These are phyloP conservation scores for Saimiri boliviensis DNA, from an alignment of 2,113 vertebrate genomes.

Conservation along the genomic window DNA sequence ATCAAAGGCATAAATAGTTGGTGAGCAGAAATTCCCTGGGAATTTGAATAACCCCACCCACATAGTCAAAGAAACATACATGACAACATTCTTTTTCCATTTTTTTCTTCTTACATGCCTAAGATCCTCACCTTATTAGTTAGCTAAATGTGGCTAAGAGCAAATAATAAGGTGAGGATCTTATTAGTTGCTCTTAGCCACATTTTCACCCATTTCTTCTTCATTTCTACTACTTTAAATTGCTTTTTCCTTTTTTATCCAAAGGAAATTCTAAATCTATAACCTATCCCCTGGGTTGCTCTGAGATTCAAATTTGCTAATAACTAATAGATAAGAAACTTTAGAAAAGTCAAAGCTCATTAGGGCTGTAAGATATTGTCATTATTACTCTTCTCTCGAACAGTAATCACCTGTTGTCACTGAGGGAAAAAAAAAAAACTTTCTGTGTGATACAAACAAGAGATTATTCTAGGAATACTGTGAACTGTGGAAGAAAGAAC, in stretches of 20 bases:
- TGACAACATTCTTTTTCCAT: not conserved
- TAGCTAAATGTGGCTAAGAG: not conserved
- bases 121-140: not conserved
- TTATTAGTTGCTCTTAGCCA: not conserved
- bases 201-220: not conserved
- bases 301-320: not conserved
- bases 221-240: not conserved
- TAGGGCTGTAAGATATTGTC: not conserved
- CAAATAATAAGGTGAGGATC: too few species aligned
- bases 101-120: not conserved
- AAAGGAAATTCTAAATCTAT: not conserved
- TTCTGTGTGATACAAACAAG: not conserved
- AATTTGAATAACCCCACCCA: conserved; percentile 1
- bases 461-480: not conserved
- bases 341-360: not conserved
- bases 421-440: not conserved
- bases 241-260: not conserved
- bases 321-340: not conserved
- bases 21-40: not conserved
- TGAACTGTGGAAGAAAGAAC: not conserved
- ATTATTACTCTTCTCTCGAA: not conserved
- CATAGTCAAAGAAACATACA: not conserved
- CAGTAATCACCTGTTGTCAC: not conserved
- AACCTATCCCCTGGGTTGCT: not conserved
- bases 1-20: not conserved